phyloP scores from a whole-genome alignment of 2,888 invertebrate genomes.

The Patella depressa region DNA sequence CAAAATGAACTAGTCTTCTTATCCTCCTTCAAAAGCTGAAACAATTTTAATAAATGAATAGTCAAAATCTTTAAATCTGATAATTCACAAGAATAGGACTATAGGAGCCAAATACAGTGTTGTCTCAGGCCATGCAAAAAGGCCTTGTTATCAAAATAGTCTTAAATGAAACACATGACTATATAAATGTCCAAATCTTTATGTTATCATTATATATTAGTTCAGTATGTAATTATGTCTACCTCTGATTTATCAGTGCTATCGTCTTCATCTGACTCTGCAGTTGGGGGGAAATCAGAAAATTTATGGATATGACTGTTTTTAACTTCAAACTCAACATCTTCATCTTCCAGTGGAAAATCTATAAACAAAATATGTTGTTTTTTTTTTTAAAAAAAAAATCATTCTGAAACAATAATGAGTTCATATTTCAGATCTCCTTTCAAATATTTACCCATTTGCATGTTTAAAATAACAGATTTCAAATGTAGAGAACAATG shows the following conservation, averaged over 20 bases:
- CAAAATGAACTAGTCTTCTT: conserved; percentile 66
- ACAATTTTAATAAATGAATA: conserved; percentile 11
- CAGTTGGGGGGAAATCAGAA: conserved; percentile 65
- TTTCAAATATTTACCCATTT: too few species aligned
- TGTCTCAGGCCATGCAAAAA: not conserved
- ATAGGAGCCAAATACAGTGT: not conserved
- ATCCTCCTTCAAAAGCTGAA: conserved; percentile 61
- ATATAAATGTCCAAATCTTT: too few species aligned
- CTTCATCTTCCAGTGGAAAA: conserved; percentile 3
- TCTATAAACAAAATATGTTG: not conserved
- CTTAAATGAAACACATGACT: too few species aligned
- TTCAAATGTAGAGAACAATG: not conserved
- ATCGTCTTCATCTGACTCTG: conserved; percentile 60
- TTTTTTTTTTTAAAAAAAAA: too few species aligned
- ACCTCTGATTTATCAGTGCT: conserved; percentile 65
- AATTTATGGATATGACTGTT: conserved; percentile 64
- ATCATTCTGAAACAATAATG: not conserved
- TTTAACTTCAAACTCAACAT: conserved; percentile 31
- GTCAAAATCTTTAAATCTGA: not conserved
- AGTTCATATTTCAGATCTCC: too few species aligned
- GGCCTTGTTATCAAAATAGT: not conserved
- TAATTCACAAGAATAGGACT: not conserved
- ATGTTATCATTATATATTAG: not conserved
- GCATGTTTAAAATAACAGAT: not conserved
- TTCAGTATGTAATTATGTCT: not conserved